Conservation (phyloP, 2,888 invertebrate species). For the Tetragonula carbonaria region DNA sequence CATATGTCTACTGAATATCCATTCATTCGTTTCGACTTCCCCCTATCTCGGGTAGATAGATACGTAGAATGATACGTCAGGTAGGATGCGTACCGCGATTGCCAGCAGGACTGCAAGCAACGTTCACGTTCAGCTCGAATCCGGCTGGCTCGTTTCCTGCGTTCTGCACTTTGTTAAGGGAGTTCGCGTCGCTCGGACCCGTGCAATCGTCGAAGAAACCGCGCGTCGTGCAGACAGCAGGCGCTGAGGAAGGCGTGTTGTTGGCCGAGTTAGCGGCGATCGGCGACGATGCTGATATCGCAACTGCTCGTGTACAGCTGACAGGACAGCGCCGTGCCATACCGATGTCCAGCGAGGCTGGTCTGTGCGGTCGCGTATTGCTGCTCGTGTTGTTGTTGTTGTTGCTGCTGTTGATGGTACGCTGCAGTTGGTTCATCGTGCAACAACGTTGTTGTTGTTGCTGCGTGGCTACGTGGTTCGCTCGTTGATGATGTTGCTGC, state of each 20-base stretch:
- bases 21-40: background rate
- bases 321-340: constrained; percentile 66
- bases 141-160: constrained; percentile 78
- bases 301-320: constrained; percentile 52
- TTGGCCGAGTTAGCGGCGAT: constrained; percentile 25
- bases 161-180: constrained; percentile 63
- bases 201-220: constrained; percentile 76
- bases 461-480: constrained; percentile 11
- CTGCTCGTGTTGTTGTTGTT: background rate
- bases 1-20: background rate
- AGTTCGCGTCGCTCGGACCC: constrained; percentile 75
- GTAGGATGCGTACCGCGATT: constrained; percentile 73
- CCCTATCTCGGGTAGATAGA: background rate
- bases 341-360: constrained; percentile 78
- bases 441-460: constrained; percentile 66
- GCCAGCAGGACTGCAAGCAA: constrained; percentile 77
- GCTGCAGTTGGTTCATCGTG: constrained; percentile 61
- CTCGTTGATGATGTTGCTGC: constrained; percentile 33
- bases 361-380: constrained; percentile 72
- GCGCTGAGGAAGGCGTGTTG: constrained; percentile 75
- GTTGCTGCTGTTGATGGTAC: constrained; percentile 21
- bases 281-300: constrained; percentile 48
- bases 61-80: background rate
- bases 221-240: constrained; percentile 69
- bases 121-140: constrained; percentile 80